Percentiles rank a stretch among this genome's conserved stretches.
Evolutionary conservation across 1,140 invertebrate species (phyloP).

Genomic region (Nebria ingens): DNA sequence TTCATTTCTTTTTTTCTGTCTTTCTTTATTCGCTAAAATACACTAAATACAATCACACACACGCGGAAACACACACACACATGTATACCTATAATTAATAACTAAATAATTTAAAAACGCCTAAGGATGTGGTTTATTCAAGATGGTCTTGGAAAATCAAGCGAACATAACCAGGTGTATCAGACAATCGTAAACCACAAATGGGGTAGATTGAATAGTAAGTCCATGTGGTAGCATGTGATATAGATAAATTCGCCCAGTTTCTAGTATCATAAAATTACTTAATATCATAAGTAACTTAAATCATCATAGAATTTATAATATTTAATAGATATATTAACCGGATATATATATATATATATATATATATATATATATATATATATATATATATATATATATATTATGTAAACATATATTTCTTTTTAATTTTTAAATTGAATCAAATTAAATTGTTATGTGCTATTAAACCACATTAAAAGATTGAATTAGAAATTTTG

Average conservation of each 20-base stretch:
- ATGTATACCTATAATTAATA: neutral
- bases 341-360: too few relatives aligned
- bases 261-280: slow-evolving; percentile 65
- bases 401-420: too few relatives aligned
- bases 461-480: too few relatives aligned
- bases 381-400: too few relatives aligned
- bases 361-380: neutral
- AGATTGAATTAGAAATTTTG: too few relatives aligned
- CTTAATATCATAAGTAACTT: too few relatives aligned
- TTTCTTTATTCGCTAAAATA: too few relatives aligned
- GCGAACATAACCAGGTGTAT: slow-evolving; percentile 84
- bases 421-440: too few relatives aligned
- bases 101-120: slow-evolving; percentile 12
- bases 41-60: slow-evolving; percentile 10
- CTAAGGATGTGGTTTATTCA: slow-evolving; percentile 53
- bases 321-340: too few relatives aligned
- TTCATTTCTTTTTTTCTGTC: neutral
- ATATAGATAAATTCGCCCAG: slow-evolving; percentile 90
- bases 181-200: slow-evolving; percentile 86
- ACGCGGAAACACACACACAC: slow-evolving; percentile 1
- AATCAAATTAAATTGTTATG: too few relatives aligned
- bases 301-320: too few relatives aligned
- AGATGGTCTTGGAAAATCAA: slow-evolving; percentile 98
- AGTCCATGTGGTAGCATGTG: slow-evolving; percentile 95
- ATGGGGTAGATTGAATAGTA: slow-evolving; percentile 98